Conservation (phyloP, 2,888 invertebrate genomes). For the Steinernema hermaphroditum region DNA sequence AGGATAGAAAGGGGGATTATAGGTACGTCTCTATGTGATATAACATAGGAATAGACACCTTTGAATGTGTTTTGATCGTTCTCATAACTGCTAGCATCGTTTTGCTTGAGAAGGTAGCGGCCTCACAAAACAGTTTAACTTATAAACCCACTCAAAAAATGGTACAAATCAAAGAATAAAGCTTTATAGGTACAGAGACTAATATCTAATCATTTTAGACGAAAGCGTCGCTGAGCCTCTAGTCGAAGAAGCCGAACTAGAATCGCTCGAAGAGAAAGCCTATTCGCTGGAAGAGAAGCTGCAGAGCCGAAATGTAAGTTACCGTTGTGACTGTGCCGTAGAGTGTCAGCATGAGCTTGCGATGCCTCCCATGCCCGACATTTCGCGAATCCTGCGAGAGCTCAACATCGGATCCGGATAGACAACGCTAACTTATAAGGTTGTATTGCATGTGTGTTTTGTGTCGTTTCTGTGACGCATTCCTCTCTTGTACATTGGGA, state of each 20-base stretch:
- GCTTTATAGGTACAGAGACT: too few species aligned
- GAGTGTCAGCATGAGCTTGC: background rate
- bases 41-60: too few species aligned
- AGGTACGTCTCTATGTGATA: too few species aligned
- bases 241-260: conserved; percentile 53
- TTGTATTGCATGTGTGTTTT: too few species aligned
- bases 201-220: too few species aligned
- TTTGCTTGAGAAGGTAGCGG: background rate
- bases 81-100: background rate
- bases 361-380: background rate
- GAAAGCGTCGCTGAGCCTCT: conserved; percentile 53
- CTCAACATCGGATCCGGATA: conserved; percentile 3
- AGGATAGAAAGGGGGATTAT: too few species aligned
- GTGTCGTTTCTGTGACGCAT: too few species aligned
- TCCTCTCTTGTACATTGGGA: too few species aligned
- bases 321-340: conserved; percentile 11
- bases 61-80: background rate
- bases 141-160: too few species aligned
- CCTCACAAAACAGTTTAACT: too few species aligned
- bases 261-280: conserved; percentile 51
- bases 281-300: conserved; percentile 32
- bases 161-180: too few species aligned
- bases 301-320: conserved; percentile 25
- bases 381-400: conserved; percentile 2
- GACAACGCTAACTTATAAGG: background rate